These are phyloP conservation scores for Lamellibrachia luymesi DNA, from an alignment of 1,140 invertebrate genomes.

Conservation along the genomic window DNA sequence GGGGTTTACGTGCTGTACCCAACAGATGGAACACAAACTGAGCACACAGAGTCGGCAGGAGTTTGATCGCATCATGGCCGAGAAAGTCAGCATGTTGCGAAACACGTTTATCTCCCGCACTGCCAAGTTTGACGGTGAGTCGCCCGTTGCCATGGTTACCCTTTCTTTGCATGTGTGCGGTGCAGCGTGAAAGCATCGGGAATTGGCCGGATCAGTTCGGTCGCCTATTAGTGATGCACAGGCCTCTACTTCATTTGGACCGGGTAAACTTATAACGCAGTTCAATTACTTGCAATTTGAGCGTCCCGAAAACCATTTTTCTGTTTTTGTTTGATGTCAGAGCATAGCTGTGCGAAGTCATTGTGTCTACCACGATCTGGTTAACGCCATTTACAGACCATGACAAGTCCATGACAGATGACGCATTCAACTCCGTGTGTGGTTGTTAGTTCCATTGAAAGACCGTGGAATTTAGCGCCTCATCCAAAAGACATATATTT, in stretches of 20 bases:
- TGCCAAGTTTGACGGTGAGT: constrained; percentile 57
- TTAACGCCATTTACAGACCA: neutral
- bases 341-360: neutral
- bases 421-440: neutral
- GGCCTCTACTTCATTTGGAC: neutral
- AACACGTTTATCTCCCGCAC: constrained; percentile 47
- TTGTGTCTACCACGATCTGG: neutral
- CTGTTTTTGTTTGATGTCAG: neutral
- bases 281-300: neutral
- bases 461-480: neutral
- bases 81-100: constrained; percentile 44
- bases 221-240: neutral
- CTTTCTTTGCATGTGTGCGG: constrained; percentile 13
- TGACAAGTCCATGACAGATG: neutral
- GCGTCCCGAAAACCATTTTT: neutral
- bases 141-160: neutral
- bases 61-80: constrained; percentile 49
- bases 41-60: constrained; percentile 50
- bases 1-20: constrained; percentile 56
- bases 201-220: constrained; percentile 8
- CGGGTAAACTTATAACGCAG: neutral
- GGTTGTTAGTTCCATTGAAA: neutral
- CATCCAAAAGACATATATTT: constrained; percentile 1
- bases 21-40: constrained; percentile 56
- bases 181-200: constrained; percentile 1